Evolutionary conservation across 2,888 invertebrate genomes (phyloP).

Genomic region (Frankliniella intonsa): DNA sequence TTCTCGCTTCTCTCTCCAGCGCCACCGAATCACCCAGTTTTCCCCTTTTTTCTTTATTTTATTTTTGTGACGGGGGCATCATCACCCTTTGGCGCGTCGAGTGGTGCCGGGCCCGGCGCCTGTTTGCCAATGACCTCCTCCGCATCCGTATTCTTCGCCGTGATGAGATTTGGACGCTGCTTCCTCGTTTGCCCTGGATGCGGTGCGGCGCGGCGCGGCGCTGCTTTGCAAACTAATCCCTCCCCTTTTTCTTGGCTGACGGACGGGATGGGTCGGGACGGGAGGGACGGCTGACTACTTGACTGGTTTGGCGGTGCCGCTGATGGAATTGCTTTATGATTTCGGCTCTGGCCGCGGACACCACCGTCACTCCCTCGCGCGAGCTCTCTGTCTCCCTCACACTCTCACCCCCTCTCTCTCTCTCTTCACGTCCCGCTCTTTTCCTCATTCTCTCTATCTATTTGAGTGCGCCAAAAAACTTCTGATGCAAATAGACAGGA

Average conservation of each 20-base stretch:
- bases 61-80: no score
- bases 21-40: not conserved
- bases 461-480: no score
- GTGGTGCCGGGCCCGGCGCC: not conserved
- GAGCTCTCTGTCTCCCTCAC: no score
- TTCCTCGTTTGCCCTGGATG: not conserved
- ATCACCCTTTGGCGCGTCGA: not conserved
- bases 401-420: no score
- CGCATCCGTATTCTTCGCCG: not conserved
- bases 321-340: not conserved
- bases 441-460: no score
- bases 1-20: not conserved
- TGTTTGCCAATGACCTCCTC: not conserved
- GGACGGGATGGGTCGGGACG: not conserved
- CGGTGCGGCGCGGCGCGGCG: not conserved
- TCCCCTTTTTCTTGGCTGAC: not conserved
- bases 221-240: not conserved
- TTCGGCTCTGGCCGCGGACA: not conserved
- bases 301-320: not conserved
- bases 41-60: no score
- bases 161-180: constrained; percentile 15
- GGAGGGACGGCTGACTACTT: not conserved
- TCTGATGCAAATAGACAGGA: no score
- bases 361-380: no score
- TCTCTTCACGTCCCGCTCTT: no score